A percentile compares a stretch with the other conserved stretches of the same genome.
Conservation (phyloP, 1,140 invertebrate species). For the Philopotamus ludificatus region DNA sequence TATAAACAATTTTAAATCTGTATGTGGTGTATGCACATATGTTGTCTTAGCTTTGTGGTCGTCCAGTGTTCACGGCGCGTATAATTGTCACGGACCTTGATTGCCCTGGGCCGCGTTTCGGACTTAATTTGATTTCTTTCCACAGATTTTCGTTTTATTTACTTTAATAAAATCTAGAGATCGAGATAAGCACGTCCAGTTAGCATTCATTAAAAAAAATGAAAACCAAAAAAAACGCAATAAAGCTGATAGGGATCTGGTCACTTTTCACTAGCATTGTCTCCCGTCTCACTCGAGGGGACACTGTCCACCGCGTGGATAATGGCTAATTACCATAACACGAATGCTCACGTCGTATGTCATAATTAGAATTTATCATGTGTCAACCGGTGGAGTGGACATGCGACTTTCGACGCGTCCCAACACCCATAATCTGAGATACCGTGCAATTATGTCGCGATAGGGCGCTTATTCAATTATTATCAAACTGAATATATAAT, state of each 20-base stretch:
- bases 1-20: too few relatives aligned
- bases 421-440: too few relatives aligned
- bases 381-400: too few relatives aligned
- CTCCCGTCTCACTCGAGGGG: conserved; percentile 1
- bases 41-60: conserved; percentile 5
- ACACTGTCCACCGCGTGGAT: background rate
- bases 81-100: conserved; percentile 29
- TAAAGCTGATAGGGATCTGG: conserved; percentile 11
- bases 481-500: too few relatives aligned
- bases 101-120: conserved; percentile 22
- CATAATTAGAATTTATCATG: background rate
- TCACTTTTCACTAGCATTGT: conserved; percentile 22
- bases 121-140: conserved; percentile 32
- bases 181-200: conserved; percentile 36
- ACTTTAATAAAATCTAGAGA: conserved; percentile 28
- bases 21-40: conserved; percentile 1
- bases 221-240: conserved; percentile 7
- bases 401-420: too few relatives aligned
- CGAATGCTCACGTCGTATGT: background rate
- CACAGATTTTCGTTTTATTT: conserved; percentile 25
- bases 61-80: background rate
- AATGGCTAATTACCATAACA: background rate
- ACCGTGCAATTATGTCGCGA: too few relatives aligned
- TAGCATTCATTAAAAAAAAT: conserved; percentile 38
- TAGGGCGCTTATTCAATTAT: too few relatives aligned